Evolutionary conservation across 1,140 invertebrate species (phyloP).

Genomic region (Elymnias hypermnestra): DNA sequence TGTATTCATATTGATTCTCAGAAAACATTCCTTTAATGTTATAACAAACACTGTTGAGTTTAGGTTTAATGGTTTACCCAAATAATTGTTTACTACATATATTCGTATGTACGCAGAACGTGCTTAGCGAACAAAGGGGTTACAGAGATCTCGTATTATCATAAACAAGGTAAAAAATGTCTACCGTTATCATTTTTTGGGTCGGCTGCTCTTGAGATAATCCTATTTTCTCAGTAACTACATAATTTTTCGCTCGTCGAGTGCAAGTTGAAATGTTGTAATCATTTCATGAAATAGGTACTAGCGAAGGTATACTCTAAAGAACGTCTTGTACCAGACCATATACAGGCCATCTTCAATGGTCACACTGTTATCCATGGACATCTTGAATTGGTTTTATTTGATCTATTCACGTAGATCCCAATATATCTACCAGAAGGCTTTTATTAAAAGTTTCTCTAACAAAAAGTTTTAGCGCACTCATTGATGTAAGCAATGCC

Average conservation of each 20-base stretch:
- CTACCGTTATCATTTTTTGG: background rate
- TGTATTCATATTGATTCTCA: background rate
- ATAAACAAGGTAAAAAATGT: slow-evolving; percentile 1
- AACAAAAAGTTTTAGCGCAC: too few species aligned
- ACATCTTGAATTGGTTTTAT: too few species aligned
- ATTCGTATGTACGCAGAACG: background rate
- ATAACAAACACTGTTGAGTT: slow-evolving; percentile 1
- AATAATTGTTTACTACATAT: slow-evolving; percentile 1
- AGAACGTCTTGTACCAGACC: too few species aligned
- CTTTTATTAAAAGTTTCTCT: too few species aligned
- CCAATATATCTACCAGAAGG: too few species aligned
- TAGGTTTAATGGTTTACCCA: background rate
- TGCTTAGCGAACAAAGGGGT: background rate
- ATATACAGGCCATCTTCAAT: too few species aligned
- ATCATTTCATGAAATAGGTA: too few species aligned
- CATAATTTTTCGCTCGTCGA: background rate
- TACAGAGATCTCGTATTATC: background rate
- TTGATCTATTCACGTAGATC: too few species aligned
- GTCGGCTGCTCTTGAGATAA: background rate
- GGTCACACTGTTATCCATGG: too few species aligned
- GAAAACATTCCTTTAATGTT: background rate
- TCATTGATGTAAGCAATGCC: too few species aligned
- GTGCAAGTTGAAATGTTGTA: background rate
- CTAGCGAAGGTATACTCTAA: too few species aligned
- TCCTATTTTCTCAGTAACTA: background rate